Base-by-base conservation (phyloP, 2,113 vertebrate genomes). In the Cheirogaleus medius region DNA sequence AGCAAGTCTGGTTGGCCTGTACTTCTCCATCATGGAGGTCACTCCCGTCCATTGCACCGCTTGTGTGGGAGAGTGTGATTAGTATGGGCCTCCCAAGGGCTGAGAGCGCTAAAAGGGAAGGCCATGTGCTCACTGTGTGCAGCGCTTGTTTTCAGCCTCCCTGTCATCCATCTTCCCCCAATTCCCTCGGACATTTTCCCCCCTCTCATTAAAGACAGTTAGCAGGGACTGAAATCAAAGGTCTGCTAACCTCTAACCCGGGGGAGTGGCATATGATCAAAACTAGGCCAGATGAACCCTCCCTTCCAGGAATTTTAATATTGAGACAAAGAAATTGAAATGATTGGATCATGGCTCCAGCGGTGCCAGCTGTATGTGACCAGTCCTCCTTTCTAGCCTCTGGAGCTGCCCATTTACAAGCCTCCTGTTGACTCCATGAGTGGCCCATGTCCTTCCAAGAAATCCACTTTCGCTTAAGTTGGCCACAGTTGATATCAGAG, bases 261-360 rank as follows among this genome's bases (percentile, higher is more conserved):
- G 9, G 37, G 58, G 17, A 84, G 25, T 25, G 32, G 18, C 6
- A 32, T n/a, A 15, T 42, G 42, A 12, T 27, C 37, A 42, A 88
- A 77, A 17, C 11, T 11, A 56, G n/a, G 17, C 49, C 64, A 82
- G 58, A 49, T 25, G 37, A 81, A 54, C 60, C 27, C 56, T 23
- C n/a, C 10, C 34, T 64, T 78, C 69, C 44, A 71, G 54, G 63
- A 86, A 56, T 58, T 66, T 83, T 73, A 95, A 44, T 56, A 73
- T 20, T 15, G 39, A 23, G 37, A 73, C 64, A 68, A 85, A 85
- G 58, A 82, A 21, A 85, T 47, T 23, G 25, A 95, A 91, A 81
- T 63, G 47, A 6, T 3, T 80, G 12, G 13, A n/a, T 25, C 34
- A 25, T 42, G 4, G 32, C 18, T 52, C 49, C 15, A 52, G 56